A percentile compares a stretch with the other conserved stretches of the same genome.
Evolutionary conservation across 2,888 invertebrate species (phyloP).

Genomic region (Apamea crenata): DNA sequence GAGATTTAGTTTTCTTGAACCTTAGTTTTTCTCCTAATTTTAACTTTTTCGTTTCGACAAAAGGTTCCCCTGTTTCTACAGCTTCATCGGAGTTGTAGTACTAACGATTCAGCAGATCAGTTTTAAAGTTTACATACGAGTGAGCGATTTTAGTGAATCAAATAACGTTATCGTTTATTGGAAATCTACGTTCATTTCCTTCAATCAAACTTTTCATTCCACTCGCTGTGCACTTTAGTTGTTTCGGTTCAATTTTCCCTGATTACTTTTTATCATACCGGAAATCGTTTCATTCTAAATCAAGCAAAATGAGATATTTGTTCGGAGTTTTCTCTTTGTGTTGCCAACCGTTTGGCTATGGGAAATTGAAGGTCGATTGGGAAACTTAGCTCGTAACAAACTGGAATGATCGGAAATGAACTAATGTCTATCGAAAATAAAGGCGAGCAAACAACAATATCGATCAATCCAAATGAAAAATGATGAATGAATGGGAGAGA

Average conservation of each 20-base stretch:
- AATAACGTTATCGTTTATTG: slow-evolving; percentile 20
- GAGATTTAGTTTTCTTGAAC: background rate
- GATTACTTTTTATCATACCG: slow-evolving; percentile 27
- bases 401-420: background rate
- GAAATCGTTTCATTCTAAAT: slow-evolving; percentile 42
- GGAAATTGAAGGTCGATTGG: slow-evolving; percentile 30
- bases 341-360: slow-evolving; percentile 16
- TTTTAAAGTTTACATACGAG: background rate
- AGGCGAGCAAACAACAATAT: background rate
- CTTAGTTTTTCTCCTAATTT: background rate
- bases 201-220: slow-evolving; percentile 31
- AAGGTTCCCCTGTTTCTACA: background rate
- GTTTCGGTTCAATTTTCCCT: slow-evolving; percentile 34
- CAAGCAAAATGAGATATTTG: slow-evolving; percentile 35
- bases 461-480: no score
- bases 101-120: background rate
- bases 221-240: slow-evolving; percentile 20
- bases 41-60: background rate
- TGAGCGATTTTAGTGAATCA: slow-evolving; percentile 5
- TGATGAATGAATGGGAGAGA: no score
- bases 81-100: background rate
- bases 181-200: slow-evolving; percentile 32
- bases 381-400: background rate
- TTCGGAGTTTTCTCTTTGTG: slow-evolving; percentile 38
- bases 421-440: slow-evolving; percentile 1